Base-by-base conservation (phyloP, 1,140 invertebrate species). In the Drosophila fuyamai region DNA sequence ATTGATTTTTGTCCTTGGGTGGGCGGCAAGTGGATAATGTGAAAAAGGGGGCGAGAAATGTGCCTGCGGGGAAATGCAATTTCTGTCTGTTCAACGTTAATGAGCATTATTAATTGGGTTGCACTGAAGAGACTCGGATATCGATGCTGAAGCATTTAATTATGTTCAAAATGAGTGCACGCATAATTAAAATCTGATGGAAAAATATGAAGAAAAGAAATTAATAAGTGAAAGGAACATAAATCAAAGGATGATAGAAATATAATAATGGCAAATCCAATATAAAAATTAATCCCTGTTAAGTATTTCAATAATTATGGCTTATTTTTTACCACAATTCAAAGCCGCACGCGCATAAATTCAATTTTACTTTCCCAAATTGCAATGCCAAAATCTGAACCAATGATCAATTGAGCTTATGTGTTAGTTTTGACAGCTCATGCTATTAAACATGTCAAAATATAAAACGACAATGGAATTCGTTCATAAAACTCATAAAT, bases 71-170 rank as follows among this genome's bases (percentile, higher is more conserved):
- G 72, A 76, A 76, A 58, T 76, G 78, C 55, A 74, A 74, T 74
- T 79, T 80, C 58, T 57, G 55, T 41, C 72, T 65, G 43, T 51
- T 74, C 44, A 44, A 38, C 50, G 10, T 74, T 76, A 80, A 76
- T 84, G 76, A 83, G 41, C 51, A 59, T 59, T 65, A 60, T 83
- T 84, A 73, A 83, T 80, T 76, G 76, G 74, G 65, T 59, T 70
- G 57, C 67, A 72, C 51, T 55, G 43, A 41, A 32, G 50, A 29
- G 67, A 13, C 46, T 41, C 5, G 1, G 44, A 48, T 41, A 58
- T 47, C 27, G 36, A 54, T 54, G 47, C 48, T 40, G 9, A 41
- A 61, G 48, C 32, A 41, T 74, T 68, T 74, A 78, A 62, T 82
- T 60, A 61, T 60, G 58, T 67, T 35, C 10, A 60, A 48, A 48